Evolutionary conservation across 1,140 invertebrate species (phyloP), one percentile per base, ranked within the genome.

Genomic region (Brachionus calyciflorus): DNA sequence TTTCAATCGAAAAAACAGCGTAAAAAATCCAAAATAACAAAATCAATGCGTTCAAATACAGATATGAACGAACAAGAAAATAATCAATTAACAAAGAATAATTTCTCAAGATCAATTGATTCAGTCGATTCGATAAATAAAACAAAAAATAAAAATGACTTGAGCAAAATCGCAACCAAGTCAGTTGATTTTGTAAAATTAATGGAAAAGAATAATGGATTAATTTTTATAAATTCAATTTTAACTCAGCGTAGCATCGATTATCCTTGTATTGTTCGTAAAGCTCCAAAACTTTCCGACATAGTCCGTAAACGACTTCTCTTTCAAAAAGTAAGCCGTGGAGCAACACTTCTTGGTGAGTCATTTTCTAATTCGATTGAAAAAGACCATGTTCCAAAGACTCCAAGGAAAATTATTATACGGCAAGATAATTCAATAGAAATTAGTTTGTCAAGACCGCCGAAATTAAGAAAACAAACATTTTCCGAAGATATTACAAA

Each of bases 381-480:
- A 57, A 55, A 55, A 55, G 73, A 76, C 0, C 73, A 76, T 60
- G 55, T 76, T 19, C 73, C 73, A 7, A 76, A 55, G 40, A 19
- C 49, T 3, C 73, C 73, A 2, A 10, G 73, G 1, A 76, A 76
- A 41, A 76, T 76, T 28, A 76, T 76, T 37, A 76, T 76, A 3
- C 14, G 73, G 17, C 73, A 76, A 57, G 73, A 76, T 30, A 76
- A 76, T 48, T 55, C 49, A 17, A 76, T 76, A 14, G 73, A 76
- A 60, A 76, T 76, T 1, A 55, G 49, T 19, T 21, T 76, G 3
- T 37, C 26, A 37, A 6, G 49, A 41, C 73, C 73, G n/a, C 51
- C 73, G 0, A 55, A 48, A 24, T 19, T 76, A 3, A 33, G 73
- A 19, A 24, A 41, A 9, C 73, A 76, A 60, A 76, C 51, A 30